Evolutionary conservation across 1,140 invertebrate genomes (phyloP).

Genomic region (Zaprionus ornatus): DNA sequence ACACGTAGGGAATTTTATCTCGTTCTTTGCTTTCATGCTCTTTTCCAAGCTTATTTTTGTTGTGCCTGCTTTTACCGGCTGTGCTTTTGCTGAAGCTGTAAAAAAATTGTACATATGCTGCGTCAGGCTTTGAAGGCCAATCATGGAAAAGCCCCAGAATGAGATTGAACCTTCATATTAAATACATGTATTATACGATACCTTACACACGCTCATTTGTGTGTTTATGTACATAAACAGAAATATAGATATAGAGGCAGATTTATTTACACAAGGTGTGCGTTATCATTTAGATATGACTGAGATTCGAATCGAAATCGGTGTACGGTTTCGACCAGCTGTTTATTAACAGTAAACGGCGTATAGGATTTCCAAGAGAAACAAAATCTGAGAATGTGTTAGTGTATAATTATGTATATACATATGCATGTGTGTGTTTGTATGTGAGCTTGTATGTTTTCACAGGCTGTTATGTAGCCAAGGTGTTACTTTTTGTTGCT

Average conservation of each 20-base stretch:
- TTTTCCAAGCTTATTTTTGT: slow-evolving; percentile 38
- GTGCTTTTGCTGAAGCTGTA: slow-evolving; percentile 18
- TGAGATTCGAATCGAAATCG: background rate
- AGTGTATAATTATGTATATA: background rate
- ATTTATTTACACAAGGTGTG: background rate
- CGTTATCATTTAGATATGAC: background rate
- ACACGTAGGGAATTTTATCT: slow-evolving; percentile 38
- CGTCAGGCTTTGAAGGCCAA: slow-evolving; percentile 20
- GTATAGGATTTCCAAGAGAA: background rate
- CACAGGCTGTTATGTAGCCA: background rate
- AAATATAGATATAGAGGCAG: background rate
- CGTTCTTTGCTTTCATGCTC: slow-evolving; percentile 31
- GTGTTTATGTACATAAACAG: background rate
- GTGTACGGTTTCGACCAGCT: background rate
- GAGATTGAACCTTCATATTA: background rate
- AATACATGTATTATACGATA: background rate
- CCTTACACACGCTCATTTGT: background rate
- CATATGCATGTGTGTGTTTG: background rate
- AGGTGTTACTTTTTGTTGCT: slow-evolving; percentile 5
- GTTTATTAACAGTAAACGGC: background rate
- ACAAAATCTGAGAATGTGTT: background rate
- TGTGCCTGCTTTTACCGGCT: slow-evolving; percentile 31
- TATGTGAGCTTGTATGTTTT: slow-evolving; percentile 3
- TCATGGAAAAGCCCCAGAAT: slow-evolving; percentile 8
- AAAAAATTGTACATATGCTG: slow-evolving; percentile 11